Evolutionary conservation across 2,797 vertebrate species (phyloP), one percentile per base, ranked within the genome.

Genomic region (Coregonus ussuriensis): DNA sequence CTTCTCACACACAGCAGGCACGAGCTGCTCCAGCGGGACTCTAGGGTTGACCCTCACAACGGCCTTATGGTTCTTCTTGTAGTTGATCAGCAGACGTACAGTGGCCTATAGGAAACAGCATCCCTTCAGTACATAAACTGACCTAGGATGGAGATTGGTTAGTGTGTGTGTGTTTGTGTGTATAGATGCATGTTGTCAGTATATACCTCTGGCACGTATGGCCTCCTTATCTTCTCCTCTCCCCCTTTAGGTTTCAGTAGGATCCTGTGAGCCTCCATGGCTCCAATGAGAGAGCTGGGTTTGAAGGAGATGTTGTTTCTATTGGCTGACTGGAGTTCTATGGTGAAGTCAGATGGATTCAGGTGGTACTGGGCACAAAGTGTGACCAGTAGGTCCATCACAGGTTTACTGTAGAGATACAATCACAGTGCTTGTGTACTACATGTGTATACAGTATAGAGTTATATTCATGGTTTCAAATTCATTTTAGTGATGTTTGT

Each of bases 301-400:
- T 97, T 98, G 90, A 96, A 98, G 88, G 94, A 94, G 84, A 98
- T 92, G 85, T 86, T 91, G 71, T 91, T 96, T 56, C 96, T 96
- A 88, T 97, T 96, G 71, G 92, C 85, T 3, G 97, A 97, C 16
- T 97, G 84, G 41, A 98, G 82, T 77, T 98, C 96, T 14, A 98
- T 93, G 0, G 95, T 94, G 84, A 97, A 94, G 85, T 96, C 94
- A 0, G 97, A 95, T 0, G 97, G 97, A 84, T 97, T 97, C 88
- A 99, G 93, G 88, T 91, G 98, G 90, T 98, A 95, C 6, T 94
- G 95, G 4, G 95, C 97, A 85, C 97, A 99, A 21, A 99, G 95
- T 47, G 95, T 95, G 82, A 99, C 95, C 77, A 98, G 75, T 66
- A 99, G 82, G 88, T 99, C 98, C 96, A 99, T 98, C 94, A 97